phyloP scores from a whole-genome alignment of 2,888 invertebrate genomes.

The Syrphus vitripennis region DNA sequence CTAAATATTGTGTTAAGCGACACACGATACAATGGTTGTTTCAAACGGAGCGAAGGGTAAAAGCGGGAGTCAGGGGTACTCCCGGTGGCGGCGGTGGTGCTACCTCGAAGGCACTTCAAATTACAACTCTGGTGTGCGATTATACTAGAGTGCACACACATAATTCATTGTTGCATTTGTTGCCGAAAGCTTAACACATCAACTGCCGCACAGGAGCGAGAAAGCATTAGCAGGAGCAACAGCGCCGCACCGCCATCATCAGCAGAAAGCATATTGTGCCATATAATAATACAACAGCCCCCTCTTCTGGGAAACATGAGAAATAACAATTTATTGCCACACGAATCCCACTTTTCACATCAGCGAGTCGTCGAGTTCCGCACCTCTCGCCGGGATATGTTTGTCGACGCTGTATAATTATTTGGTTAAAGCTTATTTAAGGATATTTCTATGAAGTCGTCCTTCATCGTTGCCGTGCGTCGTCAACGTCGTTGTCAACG shows the following conservation, averaged over 20 bases:
- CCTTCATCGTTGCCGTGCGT: not conserved
- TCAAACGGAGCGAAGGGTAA: not conserved
- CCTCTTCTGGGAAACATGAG: conserved; percentile 19
- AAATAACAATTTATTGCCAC: conserved; percentile 56
- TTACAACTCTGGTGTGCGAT: conserved; percentile 49
- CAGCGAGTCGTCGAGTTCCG: not conserved
- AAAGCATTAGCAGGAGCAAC: not conserved
- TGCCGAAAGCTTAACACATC: conserved; percentile 62
- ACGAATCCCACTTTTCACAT: conserved; percentile 12
- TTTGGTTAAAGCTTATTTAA: conserved; percentile 39
- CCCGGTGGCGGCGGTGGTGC: not conserved
- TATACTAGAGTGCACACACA: conserved; percentile 57
- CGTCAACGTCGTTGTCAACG: not conserved
- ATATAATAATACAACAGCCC: conserved; percentile 12
- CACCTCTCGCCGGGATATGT: not conserved
- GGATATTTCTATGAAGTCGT: conserved; percentile 24
- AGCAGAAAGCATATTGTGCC: conserved; percentile 1
- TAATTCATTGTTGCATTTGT: conserved; percentile 68
- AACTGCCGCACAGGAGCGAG: not conserved
- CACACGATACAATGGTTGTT: conserved; percentile 41
- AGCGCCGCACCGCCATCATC: not conserved
- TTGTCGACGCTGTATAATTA: conserved; percentile 38
- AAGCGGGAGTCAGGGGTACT: not conserved
- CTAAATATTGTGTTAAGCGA: conserved; percentile 61
- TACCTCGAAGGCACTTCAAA: conserved; percentile 44